phyloP scores from a whole-genome alignment of 2,113 vertebrate species.

The Caracal caracal region DNA sequence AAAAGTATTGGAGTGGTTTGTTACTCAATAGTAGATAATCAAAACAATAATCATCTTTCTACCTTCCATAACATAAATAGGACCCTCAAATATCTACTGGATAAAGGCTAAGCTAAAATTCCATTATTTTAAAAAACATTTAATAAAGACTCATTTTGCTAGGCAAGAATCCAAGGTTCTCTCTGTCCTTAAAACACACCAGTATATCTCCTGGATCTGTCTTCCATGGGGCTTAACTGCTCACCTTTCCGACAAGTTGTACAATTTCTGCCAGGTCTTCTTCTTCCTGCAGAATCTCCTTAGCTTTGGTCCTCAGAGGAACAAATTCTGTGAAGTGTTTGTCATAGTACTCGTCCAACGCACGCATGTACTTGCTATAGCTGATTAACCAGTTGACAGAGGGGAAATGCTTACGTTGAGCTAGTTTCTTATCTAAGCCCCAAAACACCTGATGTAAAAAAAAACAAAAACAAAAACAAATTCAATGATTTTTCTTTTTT shows the following conservation, averaged over 20 bases:
- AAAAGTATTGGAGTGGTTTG: not conserved
- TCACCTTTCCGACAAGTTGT: conserved; percentile 98
- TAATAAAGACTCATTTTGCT: not conserved
- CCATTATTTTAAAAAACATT: conserved; percentile 19
- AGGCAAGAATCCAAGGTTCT: not conserved
- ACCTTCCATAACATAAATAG: not conserved
- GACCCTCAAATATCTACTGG: not conserved
- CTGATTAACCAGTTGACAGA: conserved; percentile 99
- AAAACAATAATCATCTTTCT: conserved; percentile 10
- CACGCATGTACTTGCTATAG: conserved; percentile 98
- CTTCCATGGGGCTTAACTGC: not conserved
- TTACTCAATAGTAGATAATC: not conserved
- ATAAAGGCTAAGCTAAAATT: not conserved
- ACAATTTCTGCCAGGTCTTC: conserved; percentile 98
- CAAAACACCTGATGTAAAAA: conserved; percentile 93
- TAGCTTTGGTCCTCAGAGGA: conserved; percentile 95
- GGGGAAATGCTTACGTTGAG: conserved; percentile 98
- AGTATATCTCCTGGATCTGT: not conserved
- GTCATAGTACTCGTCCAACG: conserved; percentile 97
- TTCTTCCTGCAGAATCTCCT: conserved; percentile 98
- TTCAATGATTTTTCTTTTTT: conserved; percentile 11
- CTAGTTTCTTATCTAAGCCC: conserved; percentile 99
- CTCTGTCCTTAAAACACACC: not conserved
- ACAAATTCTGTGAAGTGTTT: conserved; percentile 98
- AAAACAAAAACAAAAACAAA: not conserved